These are phyloP conservation scores for Metellina segmentata DNA, from an alignment of 2,888 invertebrate genomes.

Conservation along the genomic window DNA sequence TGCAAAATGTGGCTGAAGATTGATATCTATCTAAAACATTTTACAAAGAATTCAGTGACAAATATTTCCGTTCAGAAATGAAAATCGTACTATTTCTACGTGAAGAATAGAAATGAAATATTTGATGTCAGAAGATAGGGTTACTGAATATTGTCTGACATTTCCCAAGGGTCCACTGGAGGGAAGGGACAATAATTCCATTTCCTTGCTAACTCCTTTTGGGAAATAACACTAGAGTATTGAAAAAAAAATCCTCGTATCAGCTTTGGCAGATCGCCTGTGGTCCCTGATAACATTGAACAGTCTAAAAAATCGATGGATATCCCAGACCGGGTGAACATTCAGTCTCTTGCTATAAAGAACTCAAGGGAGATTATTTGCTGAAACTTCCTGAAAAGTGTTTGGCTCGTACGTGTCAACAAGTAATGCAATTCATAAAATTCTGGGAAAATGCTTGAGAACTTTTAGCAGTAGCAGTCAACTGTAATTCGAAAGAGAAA, in stretches of 20 bases:
- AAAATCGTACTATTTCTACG: too few relatives aligned
- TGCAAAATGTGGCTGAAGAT: too few relatives aligned
- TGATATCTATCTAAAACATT: too few relatives aligned
- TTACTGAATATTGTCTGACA: conserved; percentile 22
- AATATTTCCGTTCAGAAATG: too few relatives aligned
- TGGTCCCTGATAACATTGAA: conserved; percentile 16
- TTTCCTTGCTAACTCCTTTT: conserved; percentile 6
- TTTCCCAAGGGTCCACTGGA: conserved; percentile 34
- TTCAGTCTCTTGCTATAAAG: conserved; percentile 2
- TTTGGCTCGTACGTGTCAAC: too few relatives aligned
- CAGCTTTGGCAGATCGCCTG: background rate
- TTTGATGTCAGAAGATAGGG: conserved; percentile 16
- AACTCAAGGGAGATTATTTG: background rate
- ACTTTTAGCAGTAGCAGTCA: too few relatives aligned
- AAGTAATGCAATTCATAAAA: too few relatives aligned
- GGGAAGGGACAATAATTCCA: conserved; percentile 34
- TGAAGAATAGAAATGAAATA: background rate
- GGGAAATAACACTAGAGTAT: background rate
- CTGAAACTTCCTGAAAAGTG: too few relatives aligned
- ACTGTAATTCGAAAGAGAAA: too few relatives aligned
- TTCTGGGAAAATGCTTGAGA: too few relatives aligned
- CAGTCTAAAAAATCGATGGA: conserved; percentile 8
- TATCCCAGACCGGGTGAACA: background rate
- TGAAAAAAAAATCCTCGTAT: background rate
- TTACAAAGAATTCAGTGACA: too few relatives aligned